phyloP scores from a whole-genome alignment of 2,113 vertebrate species.

The Mormyrus lacerda region DNA sequence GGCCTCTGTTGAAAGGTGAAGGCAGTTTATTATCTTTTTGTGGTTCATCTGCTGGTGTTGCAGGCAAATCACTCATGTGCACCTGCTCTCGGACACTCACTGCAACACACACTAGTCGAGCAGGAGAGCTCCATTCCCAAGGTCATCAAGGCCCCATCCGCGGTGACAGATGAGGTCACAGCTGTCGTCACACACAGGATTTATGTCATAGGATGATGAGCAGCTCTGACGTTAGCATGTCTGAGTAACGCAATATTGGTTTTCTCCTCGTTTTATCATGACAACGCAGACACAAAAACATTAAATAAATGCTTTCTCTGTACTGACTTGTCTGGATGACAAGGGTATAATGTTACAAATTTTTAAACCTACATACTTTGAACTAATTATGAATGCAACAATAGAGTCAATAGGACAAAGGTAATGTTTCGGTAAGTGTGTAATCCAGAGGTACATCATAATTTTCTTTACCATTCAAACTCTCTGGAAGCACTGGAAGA shows the following conservation, averaged over 20 bases:
- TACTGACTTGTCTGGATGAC: neutral
- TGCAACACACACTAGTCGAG: neutral
- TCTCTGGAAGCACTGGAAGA: neutral
- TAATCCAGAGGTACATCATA: neutral
- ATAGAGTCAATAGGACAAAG: neutral
- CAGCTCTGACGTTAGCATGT: neutral
- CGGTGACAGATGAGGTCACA: neutral
- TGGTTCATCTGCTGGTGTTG: neutral
- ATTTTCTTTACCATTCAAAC: neutral
- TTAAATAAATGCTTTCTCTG: neutral
- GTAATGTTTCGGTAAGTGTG: neutral
- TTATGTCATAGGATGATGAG: neutral
- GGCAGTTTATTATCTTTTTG: neutral
- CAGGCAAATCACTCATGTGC: neutral
- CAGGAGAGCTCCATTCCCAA: neutral
- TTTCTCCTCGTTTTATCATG: neutral
- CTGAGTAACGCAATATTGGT: neutral
- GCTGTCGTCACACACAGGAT: neutral
- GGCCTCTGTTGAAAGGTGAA: neutral
- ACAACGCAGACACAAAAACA: neutral
- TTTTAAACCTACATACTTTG: neutral
- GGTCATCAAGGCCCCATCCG: neutral
- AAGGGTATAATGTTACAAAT: neutral
- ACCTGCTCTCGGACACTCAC: neutral
- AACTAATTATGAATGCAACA: neutral